Evolutionary conservation across 2,797 vertebrate species (phyloP).

Genomic region (Botia almorhae): DNA sequence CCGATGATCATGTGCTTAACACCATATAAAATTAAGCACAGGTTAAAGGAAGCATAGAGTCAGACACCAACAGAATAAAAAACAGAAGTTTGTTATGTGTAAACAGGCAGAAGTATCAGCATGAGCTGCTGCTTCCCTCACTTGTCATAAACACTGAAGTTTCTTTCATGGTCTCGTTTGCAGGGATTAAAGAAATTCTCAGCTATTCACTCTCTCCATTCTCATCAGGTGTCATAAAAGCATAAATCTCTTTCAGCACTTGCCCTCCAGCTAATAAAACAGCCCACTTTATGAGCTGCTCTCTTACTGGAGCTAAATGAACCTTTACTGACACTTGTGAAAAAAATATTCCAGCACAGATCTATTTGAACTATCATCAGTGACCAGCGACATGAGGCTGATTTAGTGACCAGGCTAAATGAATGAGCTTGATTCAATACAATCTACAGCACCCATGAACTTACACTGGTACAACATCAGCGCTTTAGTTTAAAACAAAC

Average conservation of each 20-base stretch:
- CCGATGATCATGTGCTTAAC: constrained; percentile 34
- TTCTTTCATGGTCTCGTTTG: constrained; percentile 63
- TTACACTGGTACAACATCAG: constrained; percentile 5
- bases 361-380: constrained; percentile 8
- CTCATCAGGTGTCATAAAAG: constrained; percentile 79
- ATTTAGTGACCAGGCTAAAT: background rate
- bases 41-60: constrained; percentile 21
- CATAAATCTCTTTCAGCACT: constrained; percentile 80
- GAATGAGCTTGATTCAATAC: too few relatives aligned
- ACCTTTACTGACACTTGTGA: constrained; percentile 51
- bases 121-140: constrained; percentile 76
- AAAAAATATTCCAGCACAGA: constrained; percentile 60
- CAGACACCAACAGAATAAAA: background rate
- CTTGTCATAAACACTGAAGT: constrained; percentile 70
- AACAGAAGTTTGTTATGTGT: background rate
- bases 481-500: constrained; percentile 2
- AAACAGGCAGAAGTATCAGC: constrained; percentile 59
- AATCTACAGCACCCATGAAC: background rate
- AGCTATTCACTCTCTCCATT: constrained; percentile 74
- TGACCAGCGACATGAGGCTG: background rate
- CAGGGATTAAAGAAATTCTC: constrained; percentile 73
- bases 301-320: constrained; percentile 67
- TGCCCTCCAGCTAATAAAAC: constrained; percentile 71
- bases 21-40: constrained; percentile 40
- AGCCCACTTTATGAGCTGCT: constrained; percentile 63